These are phyloP conservation scores for Calcarius lapponicus DNA, from an alignment of 2,797 vertebrate species.

Conservation along the genomic window DNA sequence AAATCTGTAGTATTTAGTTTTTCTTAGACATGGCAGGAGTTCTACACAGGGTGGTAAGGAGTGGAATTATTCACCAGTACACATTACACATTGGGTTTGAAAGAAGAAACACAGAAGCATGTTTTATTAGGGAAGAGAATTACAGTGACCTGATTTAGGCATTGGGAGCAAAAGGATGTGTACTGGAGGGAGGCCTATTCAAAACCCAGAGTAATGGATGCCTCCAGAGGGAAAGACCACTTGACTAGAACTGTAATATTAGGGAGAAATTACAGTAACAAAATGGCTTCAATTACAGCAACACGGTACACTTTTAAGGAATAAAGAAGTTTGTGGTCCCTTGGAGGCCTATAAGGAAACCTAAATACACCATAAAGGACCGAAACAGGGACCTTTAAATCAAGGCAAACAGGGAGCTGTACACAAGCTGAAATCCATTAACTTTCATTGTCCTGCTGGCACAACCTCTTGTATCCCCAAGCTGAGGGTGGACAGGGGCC, in stretches of 20 bases:
- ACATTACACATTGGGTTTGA: not conserved
- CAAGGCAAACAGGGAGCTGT: slow-evolving; percentile 38
- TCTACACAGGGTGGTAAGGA: not conserved
- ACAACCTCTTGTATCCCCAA: not conserved
- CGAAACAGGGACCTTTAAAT: slow-evolving; percentile 65
- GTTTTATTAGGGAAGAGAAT: not conserved
- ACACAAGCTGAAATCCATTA: slow-evolving; percentile 41
- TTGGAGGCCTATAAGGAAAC: slow-evolving; percentile 65
- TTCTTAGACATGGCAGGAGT: not conserved
- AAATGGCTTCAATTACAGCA: slow-evolving; percentile 64
- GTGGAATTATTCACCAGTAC: not conserved
- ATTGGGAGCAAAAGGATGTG: not conserved
- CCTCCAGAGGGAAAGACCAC: slow-evolving; percentile 54
- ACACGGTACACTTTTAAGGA: slow-evolving; percentile 55
- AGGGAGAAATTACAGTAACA: slow-evolving; percentile 66
- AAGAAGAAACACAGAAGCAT: not conserved
- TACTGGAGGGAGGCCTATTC: slow-evolving; percentile 16
- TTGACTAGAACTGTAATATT: slow-evolving; percentile 61
- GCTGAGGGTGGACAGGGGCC: not conserved
- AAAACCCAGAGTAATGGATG: slow-evolving; percentile 56
- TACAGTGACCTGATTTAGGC: slow-evolving; percentile 22
- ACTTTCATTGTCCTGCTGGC: slow-evolving; percentile 20
- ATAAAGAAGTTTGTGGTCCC: slow-evolving; percentile 48
- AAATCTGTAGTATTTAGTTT: not conserved
- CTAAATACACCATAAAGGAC: slow-evolving; percentile 64